Evolutionary conservation across 2,113 vertebrate genomes (phyloP).

Genomic region (Campylomormyrus tamandua): DNA sequence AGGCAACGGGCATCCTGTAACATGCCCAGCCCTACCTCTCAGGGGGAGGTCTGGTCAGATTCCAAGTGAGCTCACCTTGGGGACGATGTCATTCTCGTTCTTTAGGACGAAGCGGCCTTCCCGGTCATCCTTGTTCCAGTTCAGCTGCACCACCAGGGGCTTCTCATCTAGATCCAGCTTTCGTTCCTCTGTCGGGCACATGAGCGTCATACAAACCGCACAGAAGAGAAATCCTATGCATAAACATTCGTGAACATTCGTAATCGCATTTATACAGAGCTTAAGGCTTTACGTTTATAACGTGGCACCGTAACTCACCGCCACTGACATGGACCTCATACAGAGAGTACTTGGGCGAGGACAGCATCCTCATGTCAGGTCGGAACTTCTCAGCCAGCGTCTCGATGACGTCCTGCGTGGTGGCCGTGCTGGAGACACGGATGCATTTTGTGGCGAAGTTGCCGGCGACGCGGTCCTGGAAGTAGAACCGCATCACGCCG

Average conservation of each 20-base stretch:
- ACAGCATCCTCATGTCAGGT: slow-evolving; percentile 97
- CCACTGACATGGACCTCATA: slow-evolving; percentile 98
- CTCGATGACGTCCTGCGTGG: slow-evolving; percentile 96
- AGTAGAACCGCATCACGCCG: slow-evolving; percentile 98
- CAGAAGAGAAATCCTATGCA: not conserved
- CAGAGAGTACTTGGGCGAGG: slow-evolving; percentile 89
- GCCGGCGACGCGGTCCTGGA: slow-evolving; percentile 95
- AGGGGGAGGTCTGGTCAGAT: not conserved
- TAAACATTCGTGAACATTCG: not conserved
- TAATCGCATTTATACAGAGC: not conserved
- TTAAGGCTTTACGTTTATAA: not conserved
- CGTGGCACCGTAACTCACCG: slow-evolving; percentile 66
- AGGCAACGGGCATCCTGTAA: not conserved
- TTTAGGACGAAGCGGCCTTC: slow-evolving; percentile 97
- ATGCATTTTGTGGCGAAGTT: slow-evolving; percentile 99
- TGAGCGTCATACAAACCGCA: not conserved
- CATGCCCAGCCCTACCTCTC: not conserved
- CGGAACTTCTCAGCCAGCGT: slow-evolving; percentile 96
- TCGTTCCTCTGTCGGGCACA: slow-evolving; percentile 82
- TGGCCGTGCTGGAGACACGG: slow-evolving; percentile 92
- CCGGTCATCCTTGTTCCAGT: slow-evolving; percentile 98
- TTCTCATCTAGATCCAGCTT: slow-evolving; percentile 96
- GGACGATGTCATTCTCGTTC: slow-evolving; percentile 88
- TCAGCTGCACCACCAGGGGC: slow-evolving; percentile 91
- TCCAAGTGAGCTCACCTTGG: slow-evolving; percentile 70